Percentiles rank a stretch among this genome's conserved stretches.
phyloP scores from a whole-genome alignment of 2,797 vertebrate genomes.

The Heliangelus exortis region DNA sequence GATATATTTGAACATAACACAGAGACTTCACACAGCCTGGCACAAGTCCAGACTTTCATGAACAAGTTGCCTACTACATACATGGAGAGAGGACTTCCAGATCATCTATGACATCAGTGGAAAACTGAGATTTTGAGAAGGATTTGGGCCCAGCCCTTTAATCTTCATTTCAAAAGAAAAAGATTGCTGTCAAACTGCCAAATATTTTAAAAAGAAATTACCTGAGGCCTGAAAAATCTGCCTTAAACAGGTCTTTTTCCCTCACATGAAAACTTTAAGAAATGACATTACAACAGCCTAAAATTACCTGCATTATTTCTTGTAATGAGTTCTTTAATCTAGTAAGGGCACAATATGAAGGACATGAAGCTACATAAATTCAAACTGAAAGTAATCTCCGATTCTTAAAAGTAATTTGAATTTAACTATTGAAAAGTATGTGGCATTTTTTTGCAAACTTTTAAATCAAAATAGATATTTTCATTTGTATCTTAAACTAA shows the following conservation, averaged over 20 bases:
- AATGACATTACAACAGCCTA: not conserved
- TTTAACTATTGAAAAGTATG: not conserved
- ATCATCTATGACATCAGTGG: not conserved
- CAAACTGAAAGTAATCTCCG: not conserved
- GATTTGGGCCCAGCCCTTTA: not conserved
- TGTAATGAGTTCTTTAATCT: constrained; percentile 21
- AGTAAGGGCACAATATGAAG: constrained; percentile 1
- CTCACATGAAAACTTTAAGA: constrained; percentile 37
- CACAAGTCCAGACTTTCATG: not conserved
- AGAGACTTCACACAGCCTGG: not conserved
- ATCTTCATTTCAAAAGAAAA: not conserved
- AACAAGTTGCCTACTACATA: not conserved
- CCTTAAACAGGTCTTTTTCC: not conserved
- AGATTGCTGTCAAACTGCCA: not conserved
- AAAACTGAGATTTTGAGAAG: not conserved
- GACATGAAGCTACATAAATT: not conserved
- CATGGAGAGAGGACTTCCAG: not conserved
- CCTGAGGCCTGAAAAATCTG: not conserved
- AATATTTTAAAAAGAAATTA: not conserved
- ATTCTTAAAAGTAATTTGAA: constrained; percentile 13
- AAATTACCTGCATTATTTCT: constrained; percentile 39
- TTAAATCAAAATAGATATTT: not conserved
- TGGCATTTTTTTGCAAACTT: not conserved
- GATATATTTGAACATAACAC: not conserved
- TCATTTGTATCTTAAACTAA: not conserved